Percentiles rank a stretch among this genome's conserved stretches.
These are phyloP conservation scores for Hybos culiciformis DNA, from an alignment of 2,888 invertebrate genomes.

Conservation along the genomic window DNA sequence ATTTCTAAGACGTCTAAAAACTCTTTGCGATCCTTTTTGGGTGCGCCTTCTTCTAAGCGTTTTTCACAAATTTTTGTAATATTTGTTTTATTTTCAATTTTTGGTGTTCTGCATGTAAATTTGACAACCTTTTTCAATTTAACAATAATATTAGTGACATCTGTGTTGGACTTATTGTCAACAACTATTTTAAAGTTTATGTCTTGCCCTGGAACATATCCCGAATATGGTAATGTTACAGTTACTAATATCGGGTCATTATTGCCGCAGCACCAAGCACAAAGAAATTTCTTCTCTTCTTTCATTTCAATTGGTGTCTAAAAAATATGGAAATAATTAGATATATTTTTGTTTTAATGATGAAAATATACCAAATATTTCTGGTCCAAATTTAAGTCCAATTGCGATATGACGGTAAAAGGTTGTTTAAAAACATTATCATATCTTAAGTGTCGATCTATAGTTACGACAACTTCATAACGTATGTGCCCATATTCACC, in stretches of 20 bases:
- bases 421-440: constrained; percentile 68
- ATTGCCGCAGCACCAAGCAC: constrained; percentile 50
- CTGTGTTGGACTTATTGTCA: constrained; percentile 59
- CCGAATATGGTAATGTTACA: constrained; percentile 49
- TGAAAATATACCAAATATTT: constrained; percentile 42
- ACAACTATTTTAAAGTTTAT: constrained; percentile 53
- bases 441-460: constrained; percentile 76
- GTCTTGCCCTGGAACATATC: constrained; percentile 61
- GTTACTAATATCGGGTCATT: constrained; percentile 55
- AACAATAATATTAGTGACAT: constrained; percentile 47
- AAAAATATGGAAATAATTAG: constrained; percentile 2
- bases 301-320: constrained; percentile 53
- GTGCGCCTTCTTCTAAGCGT: constrained; percentile 41
- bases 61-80: constrained; percentile 28
- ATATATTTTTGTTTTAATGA: background rate
- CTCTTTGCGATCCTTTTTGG: constrained; percentile 45
- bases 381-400: constrained; percentile 62
- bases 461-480: constrained; percentile 59
- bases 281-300: constrained; percentile 60
- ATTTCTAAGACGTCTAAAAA: constrained; percentile 49
- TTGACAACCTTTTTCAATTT: constrained; percentile 46
- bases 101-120: constrained; percentile 25
- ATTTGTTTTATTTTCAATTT: constrained; percentile 23
- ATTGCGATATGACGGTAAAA: constrained; percentile 62
- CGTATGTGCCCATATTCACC: constrained; percentile 59